Percentiles rank a stretch among this genome's conserved stretches.
Conservation (phyloP, 92 coral and sea anemone species). For the Scolanthus callimorphus region DNA sequence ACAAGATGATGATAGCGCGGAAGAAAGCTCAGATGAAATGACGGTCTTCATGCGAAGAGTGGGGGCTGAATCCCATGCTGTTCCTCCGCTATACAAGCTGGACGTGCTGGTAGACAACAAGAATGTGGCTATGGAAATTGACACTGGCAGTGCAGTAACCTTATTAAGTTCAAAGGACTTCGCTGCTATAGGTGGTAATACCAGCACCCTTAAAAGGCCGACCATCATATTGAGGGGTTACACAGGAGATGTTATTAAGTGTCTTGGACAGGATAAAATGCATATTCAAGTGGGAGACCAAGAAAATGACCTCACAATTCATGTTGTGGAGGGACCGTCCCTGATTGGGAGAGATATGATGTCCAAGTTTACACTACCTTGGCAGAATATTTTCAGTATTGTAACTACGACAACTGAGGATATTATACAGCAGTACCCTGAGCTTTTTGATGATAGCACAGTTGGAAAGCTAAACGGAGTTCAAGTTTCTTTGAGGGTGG, state of each 20-base stretch:
- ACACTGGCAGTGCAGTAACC: conserved; percentile 47
- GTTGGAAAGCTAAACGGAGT: conserved; percentile 49
- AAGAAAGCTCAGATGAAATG: background rate
- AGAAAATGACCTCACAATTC: conserved; percentile 12
- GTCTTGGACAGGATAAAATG: conserved; percentile 36
- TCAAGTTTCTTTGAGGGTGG: conserved; percentile 32
- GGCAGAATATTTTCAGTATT: conserved; percentile 27
- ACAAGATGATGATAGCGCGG: too few species aligned
- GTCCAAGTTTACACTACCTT: conserved; percentile 36
- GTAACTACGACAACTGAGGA: conserved; percentile 28
- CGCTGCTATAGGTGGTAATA: conserved; percentile 15
- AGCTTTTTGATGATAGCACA: conserved; percentile 29
- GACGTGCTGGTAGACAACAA: conserved; percentile 18
- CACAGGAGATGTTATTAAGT: conserved; percentile 24
- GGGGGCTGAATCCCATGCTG: conserved; percentile 2
- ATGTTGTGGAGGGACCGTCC: conserved; percentile 39
- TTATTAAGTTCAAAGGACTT: conserved; percentile 19
- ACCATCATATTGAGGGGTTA: conserved; percentile 29
- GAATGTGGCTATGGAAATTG: conserved; percentile 29
- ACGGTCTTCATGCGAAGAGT: conserved; percentile 24
- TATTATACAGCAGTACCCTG: conserved; percentile 31
- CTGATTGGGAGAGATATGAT: conserved; percentile 39
- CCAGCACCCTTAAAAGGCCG: conserved; percentile 14
- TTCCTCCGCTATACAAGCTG: conserved; percentile 9
- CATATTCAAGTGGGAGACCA: conserved; percentile 21